phyloP scores from a whole-genome alignment of 2,888 invertebrate species.

The Luperina testacea region DNA sequence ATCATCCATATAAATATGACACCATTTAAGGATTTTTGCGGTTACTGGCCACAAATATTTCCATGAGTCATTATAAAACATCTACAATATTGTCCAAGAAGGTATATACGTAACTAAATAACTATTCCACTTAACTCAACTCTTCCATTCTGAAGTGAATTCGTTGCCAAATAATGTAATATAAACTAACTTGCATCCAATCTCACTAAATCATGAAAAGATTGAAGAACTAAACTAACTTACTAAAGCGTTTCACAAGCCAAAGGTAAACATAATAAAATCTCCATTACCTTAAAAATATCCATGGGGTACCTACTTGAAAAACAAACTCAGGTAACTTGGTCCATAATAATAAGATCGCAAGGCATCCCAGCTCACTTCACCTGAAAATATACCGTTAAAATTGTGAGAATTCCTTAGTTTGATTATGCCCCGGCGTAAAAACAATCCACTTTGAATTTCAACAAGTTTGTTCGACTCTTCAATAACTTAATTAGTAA shows the following conservation, averaged over 20 bases:
- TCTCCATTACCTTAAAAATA: conserved; percentile 61
- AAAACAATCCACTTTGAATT: conserved; percentile 83
- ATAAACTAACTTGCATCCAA: background rate
- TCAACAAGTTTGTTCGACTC: conserved; percentile 74
- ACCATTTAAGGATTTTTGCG: conserved; percentile 23
- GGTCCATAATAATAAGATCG: conserved; percentile 71
- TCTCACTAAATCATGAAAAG: conserved; percentile 53
- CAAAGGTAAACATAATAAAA: conserved; percentile 55
- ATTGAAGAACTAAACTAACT: conserved; percentile 61
- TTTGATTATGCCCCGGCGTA: conserved; percentile 80
- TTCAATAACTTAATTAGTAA: conserved; percentile 84
- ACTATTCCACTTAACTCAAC: conserved; percentile 6
- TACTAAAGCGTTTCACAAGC: conserved; percentile 51
- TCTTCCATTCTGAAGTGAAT: conserved; percentile 5
- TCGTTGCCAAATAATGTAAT: conserved; percentile 22
- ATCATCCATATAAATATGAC: conserved; percentile 16
- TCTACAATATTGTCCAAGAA: background rate
- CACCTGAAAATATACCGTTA: conserved; percentile 74
- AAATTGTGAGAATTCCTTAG: conserved; percentile 72
- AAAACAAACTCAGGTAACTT: conserved; percentile 68
- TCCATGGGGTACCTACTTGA: conserved; percentile 56
- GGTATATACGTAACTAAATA: background rate
- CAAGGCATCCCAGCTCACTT: conserved; percentile 58
- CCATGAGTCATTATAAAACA: conserved; percentile 24
- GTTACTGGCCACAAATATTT: conserved; percentile 35